Evolutionary conservation across 2,113 vertebrate species (phyloP), one percentile per base, ranked within the genome.

Genomic region (Cololabis saira): DNA sequence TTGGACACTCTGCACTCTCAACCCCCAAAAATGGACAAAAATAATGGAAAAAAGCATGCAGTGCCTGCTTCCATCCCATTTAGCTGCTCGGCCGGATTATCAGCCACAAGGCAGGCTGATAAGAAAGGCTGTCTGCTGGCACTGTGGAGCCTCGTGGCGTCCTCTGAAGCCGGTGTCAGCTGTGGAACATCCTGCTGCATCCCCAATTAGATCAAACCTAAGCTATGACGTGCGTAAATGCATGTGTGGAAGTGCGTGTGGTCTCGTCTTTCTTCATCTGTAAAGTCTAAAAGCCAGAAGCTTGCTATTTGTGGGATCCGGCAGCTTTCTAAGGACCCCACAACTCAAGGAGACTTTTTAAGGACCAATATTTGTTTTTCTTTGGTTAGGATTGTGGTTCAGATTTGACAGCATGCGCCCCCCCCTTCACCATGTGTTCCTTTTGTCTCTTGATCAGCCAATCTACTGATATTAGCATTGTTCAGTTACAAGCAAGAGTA

Each of bases 171-270:
- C 18, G 4, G 54, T 21, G 68, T 78, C 81, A 74, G 70, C 64
- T 80, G 75, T 53, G 53, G 44, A 72, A 42, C 71, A 62, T 67
- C 61, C 73, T 61, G 75, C 63, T 62, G 40, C 44, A 12, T 53
- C 44, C 47, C 62, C 67, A 78, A 84, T 84, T 70, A 82, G 62
- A 74, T 81, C 71, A 68, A 62, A 71, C 47, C 71, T 30, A 43
- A 66, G 40, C 43, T 55, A 19, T 58, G 56, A 49, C 44, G 56
- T 67, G 65, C 14, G 9, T 21, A 18, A 24, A 33, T 65, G 17
- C 47, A 22, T 53, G 42, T 48, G 50, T 21, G 58, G 52, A 27
- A 27, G 37, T 47, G 71, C 53, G 42, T 75, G 44, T 41, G 18
- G 27, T 41, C 3, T 16, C 13, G 14, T 61, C 10, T 48, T 48